A percentile compares a stretch with the other conserved stretches of the same genome.
phyloP scores from a whole-genome alignment of 1,140 invertebrate species.

The Bombus ignitus region DNA sequence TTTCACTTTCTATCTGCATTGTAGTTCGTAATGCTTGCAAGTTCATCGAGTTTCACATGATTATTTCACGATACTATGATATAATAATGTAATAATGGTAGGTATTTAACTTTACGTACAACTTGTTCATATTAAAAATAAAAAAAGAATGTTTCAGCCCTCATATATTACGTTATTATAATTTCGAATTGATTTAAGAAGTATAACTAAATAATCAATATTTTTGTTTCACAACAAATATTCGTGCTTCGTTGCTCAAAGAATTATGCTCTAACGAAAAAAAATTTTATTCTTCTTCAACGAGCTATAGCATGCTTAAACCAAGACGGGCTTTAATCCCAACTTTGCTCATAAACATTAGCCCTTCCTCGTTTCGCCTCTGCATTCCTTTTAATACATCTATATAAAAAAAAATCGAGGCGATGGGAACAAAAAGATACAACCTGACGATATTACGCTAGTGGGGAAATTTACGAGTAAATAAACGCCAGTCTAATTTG shows the following conservation, averaged over 20 bases:
- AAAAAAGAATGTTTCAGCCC: no score
- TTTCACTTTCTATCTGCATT: no score
- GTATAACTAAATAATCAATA: no score
- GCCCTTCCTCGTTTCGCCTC: not conserved
- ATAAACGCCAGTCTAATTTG: constrained; percentile 11
- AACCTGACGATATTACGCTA: constrained; percentile 1
- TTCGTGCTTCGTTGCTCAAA: not conserved
- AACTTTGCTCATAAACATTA: not conserved
- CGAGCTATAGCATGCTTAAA: not conserved
- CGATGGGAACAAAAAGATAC: not conserved
- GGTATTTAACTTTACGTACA: no score
- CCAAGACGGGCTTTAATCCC: not conserved
- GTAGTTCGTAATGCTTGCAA: no score
- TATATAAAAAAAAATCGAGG: not conserved
- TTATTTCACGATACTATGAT: no score
- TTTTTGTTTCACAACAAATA: not conserved
- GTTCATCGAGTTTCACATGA: no score
- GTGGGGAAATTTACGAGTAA: constrained; percentile 24
- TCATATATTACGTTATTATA: no score
- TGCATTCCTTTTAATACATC: not conserved
- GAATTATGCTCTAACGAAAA: not conserved
- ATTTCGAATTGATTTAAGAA: no score
- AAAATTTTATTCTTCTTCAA: not conserved
- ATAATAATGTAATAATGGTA: no score
- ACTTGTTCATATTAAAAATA: no score